Conservation (phyloP, 2,888 invertebrate genomes). For the Orthosia gothica region DNA sequence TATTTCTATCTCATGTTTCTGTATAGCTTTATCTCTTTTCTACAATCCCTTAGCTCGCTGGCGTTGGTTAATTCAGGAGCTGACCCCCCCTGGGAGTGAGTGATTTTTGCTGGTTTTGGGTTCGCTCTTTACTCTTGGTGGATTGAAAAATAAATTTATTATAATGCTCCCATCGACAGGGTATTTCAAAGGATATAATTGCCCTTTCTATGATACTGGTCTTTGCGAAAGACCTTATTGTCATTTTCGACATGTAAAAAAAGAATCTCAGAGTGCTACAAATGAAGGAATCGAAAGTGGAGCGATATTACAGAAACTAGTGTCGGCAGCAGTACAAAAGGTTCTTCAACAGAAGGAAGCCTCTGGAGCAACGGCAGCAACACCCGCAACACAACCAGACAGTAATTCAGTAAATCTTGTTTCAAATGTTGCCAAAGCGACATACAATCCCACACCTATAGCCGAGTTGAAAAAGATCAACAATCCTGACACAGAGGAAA, state of each 20-base stretch:
- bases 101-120: slow-evolving; percentile 63
- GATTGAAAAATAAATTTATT: slow-evolving; percentile 41
- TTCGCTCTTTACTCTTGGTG: slow-evolving; percentile 45
- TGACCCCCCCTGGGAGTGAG: no score
- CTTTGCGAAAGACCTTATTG: slow-evolving; percentile 97
- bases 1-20: no score
- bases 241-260: slow-evolving; percentile 97
- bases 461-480: slow-evolving; percentile 91
- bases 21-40: no score
- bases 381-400: slow-evolving; percentile 69
- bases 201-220: slow-evolving; percentile 96
- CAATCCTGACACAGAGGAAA: slow-evolving; percentile 77
- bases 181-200: slow-evolving; percentile 96
- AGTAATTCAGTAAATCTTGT: slow-evolving; percentile 64
- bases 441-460: slow-evolving; percentile 93
- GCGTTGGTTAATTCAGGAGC: no score
- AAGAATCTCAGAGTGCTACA: slow-evolving; percentile 90
- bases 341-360: slow-evolving; percentile 90
- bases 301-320: slow-evolving; percentile 91
- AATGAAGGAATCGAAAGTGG: slow-evolving; percentile 88
- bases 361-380: slow-evolving; percentile 68
- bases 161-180: slow-evolving; percentile 97
- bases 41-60: no score
- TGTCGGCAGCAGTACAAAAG: slow-evolving; percentile 92
- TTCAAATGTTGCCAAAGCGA: slow-evolving; percentile 86